Conservation (phyloP, 2,797 vertebrate species). For the Crotalus adamanteus region DNA sequence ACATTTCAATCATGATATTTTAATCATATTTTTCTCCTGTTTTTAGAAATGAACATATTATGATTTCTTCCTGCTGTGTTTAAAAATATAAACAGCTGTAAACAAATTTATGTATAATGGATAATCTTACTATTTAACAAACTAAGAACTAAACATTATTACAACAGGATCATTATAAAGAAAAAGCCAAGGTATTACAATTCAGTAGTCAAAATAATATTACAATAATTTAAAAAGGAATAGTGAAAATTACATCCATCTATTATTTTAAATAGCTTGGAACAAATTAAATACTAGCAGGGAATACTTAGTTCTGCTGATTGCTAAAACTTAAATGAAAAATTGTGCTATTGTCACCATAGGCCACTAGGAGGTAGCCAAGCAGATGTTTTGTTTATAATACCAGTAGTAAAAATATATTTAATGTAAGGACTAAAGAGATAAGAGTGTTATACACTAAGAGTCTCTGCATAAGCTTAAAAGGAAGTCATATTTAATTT, state of each 20-base stretch:
- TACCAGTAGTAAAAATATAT: background rate
- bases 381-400: conserved; percentile 1
- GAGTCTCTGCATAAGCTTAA: background rate
- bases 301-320: background rate
- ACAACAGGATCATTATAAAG: background rate
- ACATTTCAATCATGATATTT: background rate
- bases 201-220: background rate
- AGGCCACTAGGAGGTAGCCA: conserved; percentile 33
- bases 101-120: background rate
- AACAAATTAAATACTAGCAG: background rate
- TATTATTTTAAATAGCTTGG: background rate
- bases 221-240: background rate
- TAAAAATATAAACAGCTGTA: background rate
- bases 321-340: background rate
- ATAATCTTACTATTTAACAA: background rate
- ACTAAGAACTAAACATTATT: background rate
- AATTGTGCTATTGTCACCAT: background rate
- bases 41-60: background rate
- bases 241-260: background rate
- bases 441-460: background rate
- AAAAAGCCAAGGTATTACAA: background rate
- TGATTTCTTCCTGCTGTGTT: background rate
- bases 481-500: background rate
- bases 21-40: background rate
- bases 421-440: background rate